Conservation (phyloP, 2,888 invertebrate genomes). For the Drosophila monieri region DNA sequence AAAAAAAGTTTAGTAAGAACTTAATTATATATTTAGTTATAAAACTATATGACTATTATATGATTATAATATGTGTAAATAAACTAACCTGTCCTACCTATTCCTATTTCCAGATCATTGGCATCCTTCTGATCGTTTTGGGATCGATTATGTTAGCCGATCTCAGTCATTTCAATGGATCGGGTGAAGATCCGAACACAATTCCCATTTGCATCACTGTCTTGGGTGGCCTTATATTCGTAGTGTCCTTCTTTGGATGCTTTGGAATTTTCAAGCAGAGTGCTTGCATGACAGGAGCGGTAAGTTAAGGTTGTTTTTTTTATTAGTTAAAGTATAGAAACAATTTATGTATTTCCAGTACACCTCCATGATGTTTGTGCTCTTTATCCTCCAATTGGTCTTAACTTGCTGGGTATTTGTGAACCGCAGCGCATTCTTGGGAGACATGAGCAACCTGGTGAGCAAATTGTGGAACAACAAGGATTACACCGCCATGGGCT, state of each 20-base stretch:
- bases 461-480: slow-evolving; percentile 81
- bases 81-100: too few species aligned
- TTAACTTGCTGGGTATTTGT: slow-evolving; percentile 89
- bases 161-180: slow-evolving; percentile 85
- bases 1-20: not conserved
- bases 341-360: slow-evolving; percentile 85
- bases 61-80: too few species aligned
- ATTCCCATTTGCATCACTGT: slow-evolving; percentile 88
- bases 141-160: slow-evolving; percentile 88
- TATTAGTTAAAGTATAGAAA: not conserved
- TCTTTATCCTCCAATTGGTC: slow-evolving; percentile 90
- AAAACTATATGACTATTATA: too few species aligned
- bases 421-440: slow-evolving; percentile 85
- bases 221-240: slow-evolving; percentile 89
- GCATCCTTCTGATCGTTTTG: slow-evolving; percentile 88
- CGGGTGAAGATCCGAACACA: slow-evolving; percentile 84
- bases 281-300: slow-evolving; percentile 92
- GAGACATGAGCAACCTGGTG: slow-evolving; percentile 85
- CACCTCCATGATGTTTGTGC: slow-evolving; percentile 88
- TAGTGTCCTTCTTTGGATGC: slow-evolving; percentile 95
- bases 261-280: slow-evolving; percentile 94
- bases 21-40: too few species aligned
- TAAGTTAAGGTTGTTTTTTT: slow-evolving; percentile 83
- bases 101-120: slow-evolving; percentile 86
- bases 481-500: slow-evolving; percentile 73